Conservation (phyloP, 1,140 invertebrate genomes). For the Musca vetustissima region DNA sequence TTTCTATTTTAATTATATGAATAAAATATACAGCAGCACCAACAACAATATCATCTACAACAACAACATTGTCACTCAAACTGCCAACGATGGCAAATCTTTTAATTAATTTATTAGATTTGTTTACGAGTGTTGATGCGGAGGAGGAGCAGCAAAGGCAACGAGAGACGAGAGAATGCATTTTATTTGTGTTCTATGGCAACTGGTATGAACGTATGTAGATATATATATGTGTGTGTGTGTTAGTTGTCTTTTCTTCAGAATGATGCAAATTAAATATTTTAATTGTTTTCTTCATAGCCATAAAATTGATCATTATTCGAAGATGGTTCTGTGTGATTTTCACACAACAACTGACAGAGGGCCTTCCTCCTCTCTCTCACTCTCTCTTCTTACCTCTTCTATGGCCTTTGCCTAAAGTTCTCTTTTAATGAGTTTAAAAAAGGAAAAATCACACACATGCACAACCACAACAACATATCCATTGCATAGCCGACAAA, state of each 20-base stretch:
- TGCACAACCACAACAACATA: background rate
- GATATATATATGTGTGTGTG: background rate
- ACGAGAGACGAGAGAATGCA: no score
- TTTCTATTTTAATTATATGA: constrained; percentile 22
- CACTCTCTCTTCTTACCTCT: no score
- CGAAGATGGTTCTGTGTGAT: background rate
- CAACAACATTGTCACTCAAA: constrained; percentile 7
- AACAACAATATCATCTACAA: background rate
- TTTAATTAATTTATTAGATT: constrained; percentile 21
- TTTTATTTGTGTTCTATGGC: background rate
- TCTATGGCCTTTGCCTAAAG: background rate
- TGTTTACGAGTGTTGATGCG: no score
- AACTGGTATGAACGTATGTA: background rate
- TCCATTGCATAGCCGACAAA: no score
- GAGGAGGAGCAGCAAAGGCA: no score
- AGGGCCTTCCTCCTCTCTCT: background rate
- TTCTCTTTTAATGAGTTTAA: constrained; percentile 14
- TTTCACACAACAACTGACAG: background rate
- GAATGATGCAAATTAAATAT: constrained; percentile 23
- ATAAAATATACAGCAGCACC: background rate
- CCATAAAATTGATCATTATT: constrained; percentile 24
- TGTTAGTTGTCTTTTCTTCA: background rate
- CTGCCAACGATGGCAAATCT: constrained; percentile 16
- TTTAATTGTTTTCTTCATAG: constrained; percentile 22
- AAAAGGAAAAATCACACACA: no score